These are phyloP conservation scores for Oppia nitens DNA, from an alignment of 1,140 invertebrate species.

Conservation along the genomic window DNA sequence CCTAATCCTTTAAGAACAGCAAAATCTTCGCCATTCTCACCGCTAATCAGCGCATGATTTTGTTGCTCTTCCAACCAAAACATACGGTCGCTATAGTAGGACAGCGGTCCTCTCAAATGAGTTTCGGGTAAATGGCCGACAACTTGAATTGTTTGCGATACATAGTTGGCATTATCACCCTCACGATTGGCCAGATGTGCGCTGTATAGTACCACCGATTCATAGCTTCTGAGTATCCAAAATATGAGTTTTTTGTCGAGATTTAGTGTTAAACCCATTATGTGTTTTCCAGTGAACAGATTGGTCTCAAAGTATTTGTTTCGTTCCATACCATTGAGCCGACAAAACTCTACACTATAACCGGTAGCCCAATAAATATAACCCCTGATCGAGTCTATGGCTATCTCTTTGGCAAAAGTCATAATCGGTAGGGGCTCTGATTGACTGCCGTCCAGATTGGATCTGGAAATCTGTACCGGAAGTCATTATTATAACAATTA, in stretches of 20 bases:
- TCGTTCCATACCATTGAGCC: constrained; percentile 56
- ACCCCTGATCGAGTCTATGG: constrained; percentile 59
- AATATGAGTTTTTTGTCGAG: not conserved
- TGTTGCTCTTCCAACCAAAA: constrained; percentile 55
- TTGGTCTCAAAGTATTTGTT: constrained; percentile 50
- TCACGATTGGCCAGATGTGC: not conserved
- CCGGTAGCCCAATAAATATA: constrained; percentile 67
- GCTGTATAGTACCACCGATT: not conserved
- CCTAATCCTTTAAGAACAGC: constrained; percentile 46
- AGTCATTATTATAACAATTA: constrained; percentile 15
- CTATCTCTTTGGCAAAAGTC: constrained; percentile 55
- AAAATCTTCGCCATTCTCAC: constrained; percentile 51
- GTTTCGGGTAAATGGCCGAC: constrained; percentile 4
- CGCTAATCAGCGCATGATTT: constrained; percentile 55
- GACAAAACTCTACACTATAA: constrained; percentile 54
- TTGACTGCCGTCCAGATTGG: constrained; percentile 44
- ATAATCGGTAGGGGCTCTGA: constrained; percentile 56
- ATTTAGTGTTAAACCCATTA: constrained; percentile 1
- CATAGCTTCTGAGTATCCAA: not conserved
- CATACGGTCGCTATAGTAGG: constrained; percentile 56
- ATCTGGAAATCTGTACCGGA: constrained; percentile 40
- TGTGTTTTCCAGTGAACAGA: constrained; percentile 55
- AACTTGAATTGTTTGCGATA: not conserved
- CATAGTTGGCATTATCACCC: not conserved
- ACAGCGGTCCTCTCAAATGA: constrained; percentile 36